Percentiles rank a stretch among this genome's conserved stretches.
These are phyloP conservation scores for Ptilodon capucinus DNA, from an alignment of 2,888 invertebrate genomes.

Conservation along the genomic window DNA sequence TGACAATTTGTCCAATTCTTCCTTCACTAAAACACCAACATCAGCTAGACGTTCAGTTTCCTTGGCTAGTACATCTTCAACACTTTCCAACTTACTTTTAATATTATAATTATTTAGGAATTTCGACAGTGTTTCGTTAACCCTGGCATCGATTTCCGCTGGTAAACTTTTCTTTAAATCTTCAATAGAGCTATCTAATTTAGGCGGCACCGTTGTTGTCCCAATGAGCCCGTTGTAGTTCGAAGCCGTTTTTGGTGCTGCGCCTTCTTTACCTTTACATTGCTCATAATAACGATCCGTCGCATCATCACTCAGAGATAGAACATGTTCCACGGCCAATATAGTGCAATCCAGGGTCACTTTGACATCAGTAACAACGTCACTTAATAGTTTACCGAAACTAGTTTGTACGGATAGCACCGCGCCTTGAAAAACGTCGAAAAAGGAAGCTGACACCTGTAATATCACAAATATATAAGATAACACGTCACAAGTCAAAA, in stretches of 20 bases:
- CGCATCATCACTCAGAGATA: slow-evolving; percentile 31
- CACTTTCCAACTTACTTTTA: slow-evolving; percentile 30
- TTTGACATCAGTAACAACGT: slow-evolving; percentile 62
- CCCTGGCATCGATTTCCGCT: slow-evolving; percentile 17
- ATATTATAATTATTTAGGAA: slow-evolving; percentile 13
- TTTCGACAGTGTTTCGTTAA: slow-evolving; percentile 31
- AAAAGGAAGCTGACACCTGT: slow-evolving; percentile 60
- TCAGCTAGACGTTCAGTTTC: slow-evolving; percentile 49
- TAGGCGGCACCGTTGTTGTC: not conserved
- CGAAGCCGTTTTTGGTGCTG: slow-evolving; percentile 3
- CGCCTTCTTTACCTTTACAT: slow-evolving; percentile 22
- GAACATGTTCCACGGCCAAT: slow-evolving; percentile 59
- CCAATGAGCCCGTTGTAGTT: not conserved
- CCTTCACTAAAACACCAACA: slow-evolving; percentile 47
- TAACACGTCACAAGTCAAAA: not conserved
- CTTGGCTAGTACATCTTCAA: slow-evolving; percentile 40
- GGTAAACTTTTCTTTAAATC: slow-evolving; percentile 16
- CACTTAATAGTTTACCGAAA: slow-evolving; percentile 59
- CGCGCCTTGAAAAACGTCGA: slow-evolving; percentile 51
- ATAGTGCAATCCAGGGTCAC: slow-evolving; percentile 66
- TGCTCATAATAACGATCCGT: slow-evolving; percentile 30
- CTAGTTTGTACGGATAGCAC: slow-evolving; percentile 53
- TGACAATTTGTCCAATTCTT: slow-evolving; percentile 53
- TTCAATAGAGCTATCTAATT: slow-evolving; percentile 13
- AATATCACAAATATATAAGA: slow-evolving; percentile 24